These are phyloP conservation scores for Malurus leucopterus DNA, from an alignment of 2,797 vertebrate genomes.

Conservation along the genomic window DNA sequence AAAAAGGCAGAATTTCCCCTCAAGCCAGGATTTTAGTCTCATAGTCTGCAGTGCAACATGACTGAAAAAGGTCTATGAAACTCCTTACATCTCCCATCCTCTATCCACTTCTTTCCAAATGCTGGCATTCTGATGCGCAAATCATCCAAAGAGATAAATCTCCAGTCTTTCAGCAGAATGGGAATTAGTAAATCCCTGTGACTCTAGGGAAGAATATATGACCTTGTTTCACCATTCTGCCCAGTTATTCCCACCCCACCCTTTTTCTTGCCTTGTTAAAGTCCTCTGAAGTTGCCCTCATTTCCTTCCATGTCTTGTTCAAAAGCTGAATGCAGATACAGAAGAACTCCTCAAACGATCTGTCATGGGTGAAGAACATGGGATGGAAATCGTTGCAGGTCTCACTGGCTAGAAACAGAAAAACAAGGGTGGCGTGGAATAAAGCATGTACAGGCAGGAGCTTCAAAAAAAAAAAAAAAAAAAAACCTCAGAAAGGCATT, in stretches of 20 bases:
- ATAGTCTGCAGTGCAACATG: not conserved
- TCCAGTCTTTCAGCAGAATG: not conserved
- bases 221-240: not conserved
- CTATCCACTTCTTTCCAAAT: not conserved
- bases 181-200: not conserved
- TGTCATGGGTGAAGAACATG: constrained; percentile 98
- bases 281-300: constrained; percentile 97
- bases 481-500: too few species aligned
- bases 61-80: not conserved
- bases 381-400: constrained; percentile 98
- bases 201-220: not conserved
- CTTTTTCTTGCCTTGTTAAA: constrained; percentile 90
- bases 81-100: not conserved
- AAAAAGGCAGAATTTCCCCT: constrained; percentile 18
- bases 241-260: not conserved
- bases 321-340: constrained; percentile 98
- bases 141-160: not conserved
- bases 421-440: not conserved
- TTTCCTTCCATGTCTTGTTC: constrained; percentile 99
- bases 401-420: constrained; percentile 86
- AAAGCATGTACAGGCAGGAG: not conserved
- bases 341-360: constrained; percentile 95
- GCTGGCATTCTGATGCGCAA: not conserved
- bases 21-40: constrained; percentile 5
- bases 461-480: not conserved